phyloP scores from a whole-genome alignment of 2,113 vertebrate species.

The Corapipo altera region DNA sequence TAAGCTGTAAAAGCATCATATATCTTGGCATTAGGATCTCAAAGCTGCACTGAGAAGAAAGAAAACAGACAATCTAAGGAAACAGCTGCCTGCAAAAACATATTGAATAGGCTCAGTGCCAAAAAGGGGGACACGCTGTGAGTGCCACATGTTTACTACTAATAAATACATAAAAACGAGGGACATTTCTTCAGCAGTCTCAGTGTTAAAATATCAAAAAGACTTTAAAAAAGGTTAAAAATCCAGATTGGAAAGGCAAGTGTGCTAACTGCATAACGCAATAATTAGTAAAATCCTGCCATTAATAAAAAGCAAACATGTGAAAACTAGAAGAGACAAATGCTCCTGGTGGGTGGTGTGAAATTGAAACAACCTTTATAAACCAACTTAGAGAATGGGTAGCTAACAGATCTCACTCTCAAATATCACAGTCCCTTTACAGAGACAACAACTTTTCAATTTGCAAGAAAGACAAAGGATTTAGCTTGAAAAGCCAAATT shows the following conservation, averaged over 20 bases:
- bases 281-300: not conserved
- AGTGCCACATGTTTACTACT: not conserved
- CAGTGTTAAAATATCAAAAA: not conserved
- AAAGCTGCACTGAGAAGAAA: slow-evolving; percentile 1
- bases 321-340: not conserved
- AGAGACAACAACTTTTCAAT: not conserved
- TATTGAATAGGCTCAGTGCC: not conserved
- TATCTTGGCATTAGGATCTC: not conserved
- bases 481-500: not conserved
- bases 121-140: not conserved
- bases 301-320: not conserved
- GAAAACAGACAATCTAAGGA: slow-evolving; percentile 50
- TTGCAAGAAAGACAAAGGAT: not conserved
- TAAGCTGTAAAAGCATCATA: not conserved
- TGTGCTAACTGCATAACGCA: not conserved
- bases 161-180: not conserved
- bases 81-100: slow-evolving; percentile 44
- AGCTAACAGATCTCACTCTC: not conserved
- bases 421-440: not conserved
- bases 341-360: not conserved
- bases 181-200: not conserved
- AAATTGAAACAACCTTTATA: not conserved
- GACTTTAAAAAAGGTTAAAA: not conserved
- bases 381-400: not conserved
- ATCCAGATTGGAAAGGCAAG: not conserved